phyloP scores from a whole-genome alignment of 2,113 vertebrate genomes.

The Burhinus bistriatus region DNA sequence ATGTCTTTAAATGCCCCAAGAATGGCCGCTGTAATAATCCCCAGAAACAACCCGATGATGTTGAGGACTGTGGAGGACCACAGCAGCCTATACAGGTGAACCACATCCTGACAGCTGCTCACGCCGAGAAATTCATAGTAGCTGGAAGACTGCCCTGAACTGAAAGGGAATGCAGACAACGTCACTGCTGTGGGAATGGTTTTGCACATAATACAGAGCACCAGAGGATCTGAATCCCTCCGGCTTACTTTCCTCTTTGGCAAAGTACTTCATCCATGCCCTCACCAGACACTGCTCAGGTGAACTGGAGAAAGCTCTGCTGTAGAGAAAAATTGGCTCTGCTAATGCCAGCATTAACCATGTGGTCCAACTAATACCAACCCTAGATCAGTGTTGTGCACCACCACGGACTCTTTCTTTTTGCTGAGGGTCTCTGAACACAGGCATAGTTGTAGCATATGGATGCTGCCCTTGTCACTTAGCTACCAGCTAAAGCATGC shows the following conservation, averaged over 20 bases:
- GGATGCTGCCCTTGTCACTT: not conserved
- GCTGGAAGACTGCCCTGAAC: constrained; percentile 70
- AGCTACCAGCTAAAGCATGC: not conserved
- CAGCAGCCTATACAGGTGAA: constrained; percentile 88
- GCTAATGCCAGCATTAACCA: not conserved
- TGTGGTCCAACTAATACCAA: not conserved
- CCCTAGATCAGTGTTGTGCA: not conserved
- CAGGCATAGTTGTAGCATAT: not conserved
- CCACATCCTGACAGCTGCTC: constrained; percentile 83
- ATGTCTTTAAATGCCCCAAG: constrained; percentile 94
- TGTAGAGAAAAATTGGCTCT: not conserved
- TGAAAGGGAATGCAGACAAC: constrained; percentile 37
- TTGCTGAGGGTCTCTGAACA: not conserved
- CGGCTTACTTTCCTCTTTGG: not conserved
- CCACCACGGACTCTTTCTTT: not conserved
- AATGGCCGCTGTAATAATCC: constrained; percentile 86
- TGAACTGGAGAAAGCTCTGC: not conserved
- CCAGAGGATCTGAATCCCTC: not conserved
- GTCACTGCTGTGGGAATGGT: not conserved
- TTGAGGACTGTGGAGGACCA: constrained; percentile 90
- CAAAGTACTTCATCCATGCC: not conserved
- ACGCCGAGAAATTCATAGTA: constrained; percentile 89
- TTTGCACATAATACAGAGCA: not conserved
- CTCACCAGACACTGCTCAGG: not conserved
- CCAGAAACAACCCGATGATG: constrained; percentile 83